Evolutionary conservation across 1,140 invertebrate genomes (phyloP).

Genomic region (Heterodera schachtii): DNA sequence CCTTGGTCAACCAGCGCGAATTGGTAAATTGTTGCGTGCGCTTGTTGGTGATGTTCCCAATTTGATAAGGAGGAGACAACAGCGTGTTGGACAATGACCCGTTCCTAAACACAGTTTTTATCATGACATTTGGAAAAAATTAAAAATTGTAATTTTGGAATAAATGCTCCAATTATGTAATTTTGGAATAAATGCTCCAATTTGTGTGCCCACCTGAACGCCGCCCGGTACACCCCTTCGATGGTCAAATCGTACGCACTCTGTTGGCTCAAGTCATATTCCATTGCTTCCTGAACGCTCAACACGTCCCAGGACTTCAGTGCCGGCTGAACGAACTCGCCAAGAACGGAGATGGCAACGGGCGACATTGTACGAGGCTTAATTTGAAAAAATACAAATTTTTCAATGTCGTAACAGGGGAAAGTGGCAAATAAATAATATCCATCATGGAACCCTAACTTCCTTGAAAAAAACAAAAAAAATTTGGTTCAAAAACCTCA

Average conservation of each 20-base stretch:
- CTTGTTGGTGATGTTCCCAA: conserved; percentile 42
- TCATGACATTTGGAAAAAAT: background rate
- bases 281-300: conserved; percentile 43
- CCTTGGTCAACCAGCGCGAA: conserved; percentile 48
- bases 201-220: conserved; percentile 45
- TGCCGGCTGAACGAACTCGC: conserved; percentile 56
- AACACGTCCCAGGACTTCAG: conserved; percentile 60
- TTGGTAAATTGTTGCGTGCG: conserved; percentile 43
- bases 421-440: too few relatives aligned
- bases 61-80: conserved; percentile 39
- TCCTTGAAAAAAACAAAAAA: too few relatives aligned
- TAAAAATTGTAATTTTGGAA: too few relatives aligned
- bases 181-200: too few relatives aligned
- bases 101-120: conserved; percentile 39
- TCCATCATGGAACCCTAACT: too few relatives aligned
- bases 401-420: too few relatives aligned
- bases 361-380: conserved; percentile 50
- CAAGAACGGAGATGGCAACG: conserved; percentile 58
- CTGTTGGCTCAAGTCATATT: conserved; percentile 41
- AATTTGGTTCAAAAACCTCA: too few relatives aligned
- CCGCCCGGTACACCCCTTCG: conserved; percentile 59
- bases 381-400: background rate
- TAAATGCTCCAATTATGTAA: too few relatives aligned
- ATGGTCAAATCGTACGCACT: conserved; percentile 47
- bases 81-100: conserved; percentile 56